phyloP scores from a whole-genome alignment of 2,113 vertebrate genomes.

The Athene noctua region DNA sequence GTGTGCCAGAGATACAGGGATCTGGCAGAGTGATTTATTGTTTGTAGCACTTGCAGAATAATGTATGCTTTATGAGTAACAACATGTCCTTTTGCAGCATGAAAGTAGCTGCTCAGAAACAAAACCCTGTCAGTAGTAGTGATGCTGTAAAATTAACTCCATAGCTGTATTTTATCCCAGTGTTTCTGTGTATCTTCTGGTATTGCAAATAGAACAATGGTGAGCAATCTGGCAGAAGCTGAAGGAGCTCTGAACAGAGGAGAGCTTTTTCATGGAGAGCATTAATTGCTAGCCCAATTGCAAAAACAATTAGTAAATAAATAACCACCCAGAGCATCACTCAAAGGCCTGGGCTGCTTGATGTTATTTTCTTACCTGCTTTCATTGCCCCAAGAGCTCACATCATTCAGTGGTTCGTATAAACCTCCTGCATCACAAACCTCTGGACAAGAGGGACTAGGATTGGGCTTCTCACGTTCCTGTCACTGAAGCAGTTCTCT shows the following conservation, averaged over 20 bases:
- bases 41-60: slow-evolving; percentile 13
- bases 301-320: neutral
- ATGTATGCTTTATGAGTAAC: slow-evolving; percentile 1
- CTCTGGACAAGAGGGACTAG: neutral
- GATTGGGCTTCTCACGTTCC: neutral
- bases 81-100: neutral
- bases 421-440: neutral
- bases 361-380: neutral
- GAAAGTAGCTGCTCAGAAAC: neutral
- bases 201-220: neutral
- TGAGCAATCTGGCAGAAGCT: neutral
- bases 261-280: neutral
- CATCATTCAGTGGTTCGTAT: neutral
- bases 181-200: neutral
- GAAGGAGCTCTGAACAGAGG: neutral
- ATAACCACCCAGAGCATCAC: neutral
- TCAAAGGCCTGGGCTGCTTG: neutral
- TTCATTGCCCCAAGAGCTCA: neutral
- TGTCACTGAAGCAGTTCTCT: neutral
- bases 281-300: neutral
- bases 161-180: neutral
- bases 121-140: neutral
- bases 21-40: slow-evolving; percentile 11
- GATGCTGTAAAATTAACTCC: neutral
- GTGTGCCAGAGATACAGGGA: neutral